phyloP scores from a whole-genome alignment of 2,797 vertebrate genomes.

The Poeciliopsis turneri region DNA sequence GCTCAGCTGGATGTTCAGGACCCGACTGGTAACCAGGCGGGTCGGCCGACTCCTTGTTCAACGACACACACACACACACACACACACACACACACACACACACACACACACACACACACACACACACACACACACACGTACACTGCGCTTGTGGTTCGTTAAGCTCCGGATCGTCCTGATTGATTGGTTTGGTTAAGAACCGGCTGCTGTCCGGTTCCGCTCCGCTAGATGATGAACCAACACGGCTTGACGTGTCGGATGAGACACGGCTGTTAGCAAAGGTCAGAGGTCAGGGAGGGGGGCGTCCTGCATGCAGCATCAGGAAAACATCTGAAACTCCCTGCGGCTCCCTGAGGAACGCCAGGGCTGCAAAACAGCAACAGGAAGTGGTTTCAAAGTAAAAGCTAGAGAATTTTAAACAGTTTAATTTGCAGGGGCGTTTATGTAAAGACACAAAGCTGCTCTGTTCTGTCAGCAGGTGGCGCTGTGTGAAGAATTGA shows the following conservation, averaged over 20 bases:
- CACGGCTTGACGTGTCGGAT: slow-evolving; percentile 52
- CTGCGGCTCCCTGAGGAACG: background rate
- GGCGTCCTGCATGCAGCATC: background rate
- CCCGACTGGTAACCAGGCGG: background rate
- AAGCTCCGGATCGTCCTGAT: slow-evolving; percentile 48
- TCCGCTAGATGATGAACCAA: slow-evolving; percentile 46
- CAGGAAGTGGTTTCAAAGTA: background rate
- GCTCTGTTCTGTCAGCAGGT: background rate
- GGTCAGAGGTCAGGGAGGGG: background rate
- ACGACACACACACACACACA: background rate
- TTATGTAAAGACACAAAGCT: background rate
- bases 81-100: too few species aligned
- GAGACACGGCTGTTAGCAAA: slow-evolving; percentile 31
- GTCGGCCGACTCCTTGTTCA: background rate
- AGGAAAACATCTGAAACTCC: background rate
- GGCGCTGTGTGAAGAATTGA: background rate
- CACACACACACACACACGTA: slow-evolving; percentile 28
- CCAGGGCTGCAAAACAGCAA: background rate
- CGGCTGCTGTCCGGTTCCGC: slow-evolving; percentile 47
- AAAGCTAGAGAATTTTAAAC: background rate
- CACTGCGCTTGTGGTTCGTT: slow-evolving; percentile 40
- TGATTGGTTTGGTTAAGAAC: slow-evolving; percentile 64
- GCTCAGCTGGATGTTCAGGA: background rate
- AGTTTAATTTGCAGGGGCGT: background rate
- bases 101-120: too few species aligned